Conservation (phyloP, 2,888 invertebrate genomes). For the Pandemis corylana region DNA sequence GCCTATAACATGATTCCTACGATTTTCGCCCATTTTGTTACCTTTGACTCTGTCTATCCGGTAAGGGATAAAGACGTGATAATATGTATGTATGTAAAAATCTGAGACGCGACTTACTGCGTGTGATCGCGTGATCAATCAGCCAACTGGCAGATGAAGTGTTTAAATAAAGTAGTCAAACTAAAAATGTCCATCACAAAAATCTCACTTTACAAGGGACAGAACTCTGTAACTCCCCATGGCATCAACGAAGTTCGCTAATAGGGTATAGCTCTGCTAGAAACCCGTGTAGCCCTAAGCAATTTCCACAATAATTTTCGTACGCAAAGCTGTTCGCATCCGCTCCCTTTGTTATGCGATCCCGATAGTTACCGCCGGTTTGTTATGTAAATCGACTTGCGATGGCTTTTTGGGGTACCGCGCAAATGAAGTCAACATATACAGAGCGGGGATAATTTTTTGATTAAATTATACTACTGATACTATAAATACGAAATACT, state of each 20-base stretch:
- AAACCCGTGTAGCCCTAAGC: conserved; percentile 50
- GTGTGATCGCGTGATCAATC: too few relatives aligned
- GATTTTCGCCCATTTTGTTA: too few relatives aligned
- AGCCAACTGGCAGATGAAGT: too few relatives aligned
- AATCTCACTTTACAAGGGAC: not conserved
- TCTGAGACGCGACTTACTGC: too few relatives aligned
- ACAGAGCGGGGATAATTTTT: not conserved
- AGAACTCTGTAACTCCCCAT: not conserved
- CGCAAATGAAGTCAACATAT: conserved; percentile 23
- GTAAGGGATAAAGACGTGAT: too few relatives aligned
- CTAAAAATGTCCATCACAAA: not conserved
- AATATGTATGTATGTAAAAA: too few relatives aligned
- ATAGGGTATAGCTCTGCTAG: conserved; percentile 1
- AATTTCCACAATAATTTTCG: conserved; percentile 36
- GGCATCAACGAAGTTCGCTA: not conserved
- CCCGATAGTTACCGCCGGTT: conserved; percentile 43
- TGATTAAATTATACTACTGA: not conserved
- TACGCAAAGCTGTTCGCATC: conserved; percentile 39
- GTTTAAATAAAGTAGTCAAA: not conserved
- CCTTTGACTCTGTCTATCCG: too few relatives aligned
- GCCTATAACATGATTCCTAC: too few relatives aligned
- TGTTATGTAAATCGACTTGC: conserved; percentile 45
- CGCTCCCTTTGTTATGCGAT: conserved; percentile 41
- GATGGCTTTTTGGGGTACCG: conserved; percentile 40
- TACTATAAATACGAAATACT: too few relatives aligned